Conservation (phyloP, 2,888 invertebrate genomes). For the Ectemnius continuus region DNA sequence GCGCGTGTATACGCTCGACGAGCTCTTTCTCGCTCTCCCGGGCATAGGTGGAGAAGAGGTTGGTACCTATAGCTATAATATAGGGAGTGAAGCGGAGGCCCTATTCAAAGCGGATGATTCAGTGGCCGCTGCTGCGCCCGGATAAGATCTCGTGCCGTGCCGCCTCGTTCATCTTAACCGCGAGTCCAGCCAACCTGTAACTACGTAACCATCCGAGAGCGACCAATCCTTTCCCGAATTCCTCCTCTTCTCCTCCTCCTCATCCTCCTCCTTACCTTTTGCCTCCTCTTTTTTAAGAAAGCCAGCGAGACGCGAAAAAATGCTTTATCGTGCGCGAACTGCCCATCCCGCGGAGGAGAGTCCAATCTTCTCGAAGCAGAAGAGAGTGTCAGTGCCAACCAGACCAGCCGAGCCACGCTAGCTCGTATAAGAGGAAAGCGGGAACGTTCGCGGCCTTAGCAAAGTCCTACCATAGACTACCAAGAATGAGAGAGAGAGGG, state of each 20-base stretch:
- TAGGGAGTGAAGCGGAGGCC: conserved; percentile 71
- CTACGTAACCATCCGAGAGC: conserved; percentile 66
- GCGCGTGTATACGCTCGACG: conserved; percentile 56
- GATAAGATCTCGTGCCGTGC: conserved; percentile 76
- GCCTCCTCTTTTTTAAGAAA: conserved; percentile 27
- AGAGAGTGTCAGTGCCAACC: not conserved
- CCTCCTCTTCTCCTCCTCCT: conserved; percentile 17
- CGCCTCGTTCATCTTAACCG: conserved; percentile 62
- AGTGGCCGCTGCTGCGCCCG: conserved; percentile 74
- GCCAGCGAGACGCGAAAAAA: not conserved
- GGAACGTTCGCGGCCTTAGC: not conserved
- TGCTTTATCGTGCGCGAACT: not conserved
- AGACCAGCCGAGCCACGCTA: no score
- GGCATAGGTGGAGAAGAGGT: conserved; percentile 63
- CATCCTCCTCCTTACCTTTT: no score
- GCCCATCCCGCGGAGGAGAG: not conserved
- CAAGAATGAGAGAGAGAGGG: not conserved
- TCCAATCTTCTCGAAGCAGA: not conserved
- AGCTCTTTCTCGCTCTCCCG: conserved; percentile 9
- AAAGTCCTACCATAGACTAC: not conserved
- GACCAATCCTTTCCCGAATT: conserved; percentile 58
- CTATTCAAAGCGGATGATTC: conserved; percentile 78
- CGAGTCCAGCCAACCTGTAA: conserved; percentile 70
- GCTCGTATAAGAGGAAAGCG: not conserved
- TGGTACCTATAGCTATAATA: conserved; percentile 69